Percentiles rank a stretch among this genome's conserved stretches.
Evolutionary conservation across 2,797 vertebrate species (phyloP).

Genomic region (Toxotes lorentzi): DNA sequence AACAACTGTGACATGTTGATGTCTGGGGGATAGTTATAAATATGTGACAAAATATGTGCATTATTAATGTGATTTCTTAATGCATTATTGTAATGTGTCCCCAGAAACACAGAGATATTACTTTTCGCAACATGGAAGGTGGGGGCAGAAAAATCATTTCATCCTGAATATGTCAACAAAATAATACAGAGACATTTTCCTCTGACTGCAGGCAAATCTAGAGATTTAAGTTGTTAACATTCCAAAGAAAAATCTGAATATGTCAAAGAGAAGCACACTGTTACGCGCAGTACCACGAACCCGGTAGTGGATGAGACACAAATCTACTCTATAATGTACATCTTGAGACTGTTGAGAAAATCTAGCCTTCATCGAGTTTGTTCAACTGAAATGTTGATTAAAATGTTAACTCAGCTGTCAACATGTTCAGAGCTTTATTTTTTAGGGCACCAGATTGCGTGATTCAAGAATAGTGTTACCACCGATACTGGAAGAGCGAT

Average conservation of each 20-base stretch:
- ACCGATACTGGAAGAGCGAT: conserved; percentile 54
- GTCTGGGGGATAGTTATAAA: conserved; percentile 90
- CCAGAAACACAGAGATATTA: conserved; percentile 77
- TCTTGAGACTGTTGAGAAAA: conserved; percentile 8
- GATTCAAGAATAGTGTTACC: conserved; percentile 61
- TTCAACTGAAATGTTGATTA: conserved; percentile 28
- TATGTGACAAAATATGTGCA: conserved; percentile 89
- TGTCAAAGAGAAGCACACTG: conserved; percentile 27
- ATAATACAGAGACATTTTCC: conserved; percentile 64
- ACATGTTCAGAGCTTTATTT: conserved; percentile 28
- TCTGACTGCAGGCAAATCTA: conserved; percentile 68
- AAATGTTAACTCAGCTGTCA: conserved; percentile 48
- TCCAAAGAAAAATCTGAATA: conserved; percentile 47
- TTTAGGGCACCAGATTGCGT: conserved; percentile 14
- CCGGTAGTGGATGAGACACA: neutral
- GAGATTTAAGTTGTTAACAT: conserved; percentile 63
- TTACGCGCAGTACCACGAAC: conserved; percentile 11
- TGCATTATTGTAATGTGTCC: conserved; percentile 81
- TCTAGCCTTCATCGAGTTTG: conserved; percentile 6
- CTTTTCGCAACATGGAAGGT: conserved; percentile 59
- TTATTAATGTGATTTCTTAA: conserved; percentile 88
- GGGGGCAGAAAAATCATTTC: conserved; percentile 50
- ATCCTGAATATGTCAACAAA: conserved; percentile 79
- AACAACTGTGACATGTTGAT: conserved; percentile 90
- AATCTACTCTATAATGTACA: neutral